Conservation (phyloP, 2,113 vertebrate genomes). For the Osmerus mordax region DNA sequence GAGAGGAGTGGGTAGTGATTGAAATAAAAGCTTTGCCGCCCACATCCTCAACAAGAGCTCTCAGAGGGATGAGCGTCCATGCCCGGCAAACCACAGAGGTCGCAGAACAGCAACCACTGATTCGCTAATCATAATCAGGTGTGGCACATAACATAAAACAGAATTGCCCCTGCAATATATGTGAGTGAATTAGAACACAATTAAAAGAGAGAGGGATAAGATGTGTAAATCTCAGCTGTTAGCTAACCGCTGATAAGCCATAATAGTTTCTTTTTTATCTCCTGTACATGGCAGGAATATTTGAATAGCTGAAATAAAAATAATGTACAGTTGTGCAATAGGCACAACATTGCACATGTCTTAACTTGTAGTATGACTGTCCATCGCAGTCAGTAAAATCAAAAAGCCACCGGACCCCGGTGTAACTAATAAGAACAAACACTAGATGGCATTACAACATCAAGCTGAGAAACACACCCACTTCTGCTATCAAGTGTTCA, state of each 20-base stretch:
- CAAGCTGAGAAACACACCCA: constrained; percentile 10
- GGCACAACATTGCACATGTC: too few species aligned
- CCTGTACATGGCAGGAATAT: too few species aligned
- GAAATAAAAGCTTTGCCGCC: constrained; percentile 48
- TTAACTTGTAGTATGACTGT: too few species aligned
- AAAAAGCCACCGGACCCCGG: background rate
- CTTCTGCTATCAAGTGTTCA: background rate
- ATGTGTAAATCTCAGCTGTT: too few species aligned
- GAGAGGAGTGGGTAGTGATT: constrained; percentile 44
- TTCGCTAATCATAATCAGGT: background rate
- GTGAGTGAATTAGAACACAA: background rate
- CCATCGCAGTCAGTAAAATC: constrained; percentile 13
- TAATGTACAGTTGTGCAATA: too few species aligned
- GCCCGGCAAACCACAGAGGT: constrained; percentile 14
- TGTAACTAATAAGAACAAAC: constrained; percentile 21
- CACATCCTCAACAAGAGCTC: constrained; percentile 41
- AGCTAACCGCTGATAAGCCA: too few species aligned
- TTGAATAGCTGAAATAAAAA: too few species aligned
- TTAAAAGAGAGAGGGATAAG: too few species aligned
- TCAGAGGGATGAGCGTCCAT: constrained; percentile 24
- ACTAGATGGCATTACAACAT: constrained; percentile 59
- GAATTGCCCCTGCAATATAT: background rate
- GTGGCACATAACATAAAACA: background rate
- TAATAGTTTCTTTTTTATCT: too few species aligned
- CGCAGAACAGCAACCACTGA: constrained; percentile 19